Base-by-base conservation (phyloP, 2,797 vertebrate species). In the Nyctibius grandis region DNA sequence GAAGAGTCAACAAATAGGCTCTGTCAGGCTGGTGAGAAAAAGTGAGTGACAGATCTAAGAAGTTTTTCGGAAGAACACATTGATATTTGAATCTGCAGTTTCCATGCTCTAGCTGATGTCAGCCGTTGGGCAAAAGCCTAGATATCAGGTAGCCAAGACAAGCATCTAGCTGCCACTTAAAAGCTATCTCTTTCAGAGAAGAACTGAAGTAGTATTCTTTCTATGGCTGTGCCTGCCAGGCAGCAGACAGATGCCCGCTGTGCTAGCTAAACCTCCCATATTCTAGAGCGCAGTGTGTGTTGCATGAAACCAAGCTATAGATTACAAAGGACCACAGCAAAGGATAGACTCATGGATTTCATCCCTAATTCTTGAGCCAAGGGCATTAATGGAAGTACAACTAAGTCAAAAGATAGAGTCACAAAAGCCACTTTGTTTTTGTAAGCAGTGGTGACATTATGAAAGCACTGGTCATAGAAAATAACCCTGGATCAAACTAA, bases 81-180 rank as follows among this genome's bases (percentile, higher is more conserved):
- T 93, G 91, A 91, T 95, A 95, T 88, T 96, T 95, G 94, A 97
- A 93, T 88, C 76, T 94, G 83, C 48, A 91, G 40, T 96, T 95
- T 97, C 73, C 89, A 59, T 45, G n/a, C 69, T 81, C 36, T 56
- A 91, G 89, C 88, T 97, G 89, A 93, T 95, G 94, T 95, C 92
- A 96, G 88, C 82, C 5, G 10, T 72, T 93, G 88, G 91, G 79
- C 84, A 54, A 90, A 91, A 96, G 91, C 92, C 92, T 93, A 56
- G 50, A 33, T 95, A 95, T 96, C 96, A 95, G 61, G 95, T 97
- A 96, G 96, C 95, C 96, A 96, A 97, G 95, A 94, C 93, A 97
- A 97, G 94, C 96, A 94, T 84, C 85, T 91, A 91, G 79, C 85
- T 96, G 85, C 92, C 92, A 93, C 91, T 96, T 91, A 67, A 94